These are phyloP conservation scores for Sarcophaga carnaria DNA, from an alignment of 2,888 invertebrate genomes.

Conservation along the genomic window DNA sequence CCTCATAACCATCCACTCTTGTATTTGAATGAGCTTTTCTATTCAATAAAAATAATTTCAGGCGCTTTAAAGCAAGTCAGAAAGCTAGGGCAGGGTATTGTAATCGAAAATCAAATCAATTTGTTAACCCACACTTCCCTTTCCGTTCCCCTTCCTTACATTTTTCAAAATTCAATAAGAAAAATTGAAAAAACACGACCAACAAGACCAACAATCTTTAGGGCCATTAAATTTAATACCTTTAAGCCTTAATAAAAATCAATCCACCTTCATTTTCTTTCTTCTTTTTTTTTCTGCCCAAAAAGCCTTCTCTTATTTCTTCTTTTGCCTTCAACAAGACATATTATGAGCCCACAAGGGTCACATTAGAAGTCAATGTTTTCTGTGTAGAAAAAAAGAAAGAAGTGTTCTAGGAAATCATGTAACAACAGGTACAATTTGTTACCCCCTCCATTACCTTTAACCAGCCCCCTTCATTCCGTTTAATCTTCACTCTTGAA, in stretches of 20 bases:
- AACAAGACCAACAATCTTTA: slow-evolving; percentile 39
- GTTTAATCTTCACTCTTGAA: background rate
- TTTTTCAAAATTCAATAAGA: background rate
- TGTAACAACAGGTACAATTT: slow-evolving; percentile 69
- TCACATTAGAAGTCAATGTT: slow-evolving; percentile 72
- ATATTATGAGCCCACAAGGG: slow-evolving; percentile 72
- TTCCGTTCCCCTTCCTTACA: too few species aligned
- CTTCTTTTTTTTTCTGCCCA: background rate
- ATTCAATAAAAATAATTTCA: slow-evolving; percentile 8
- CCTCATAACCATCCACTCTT: too few species aligned
- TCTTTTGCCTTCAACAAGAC: slow-evolving; percentile 52
- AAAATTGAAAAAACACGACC: slow-evolving; percentile 39
- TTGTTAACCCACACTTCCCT: slow-evolving; percentile 52
- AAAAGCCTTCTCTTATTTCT: background rate
- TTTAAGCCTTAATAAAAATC: slow-evolving; percentile 57
- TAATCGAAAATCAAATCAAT: slow-evolving; percentile 52
- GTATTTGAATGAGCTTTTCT: background rate
- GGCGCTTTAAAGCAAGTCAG: too few species aligned
- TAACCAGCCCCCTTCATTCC: background rate
- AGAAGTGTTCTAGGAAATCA: slow-evolving; percentile 44
- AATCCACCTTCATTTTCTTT: slow-evolving; percentile 15
- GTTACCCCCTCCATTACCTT: slow-evolving; percentile 9
- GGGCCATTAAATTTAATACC: slow-evolving; percentile 65
- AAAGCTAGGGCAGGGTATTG: background rate
- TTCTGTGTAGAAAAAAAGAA: slow-evolving; percentile 50